phyloP scores from a whole-genome alignment of 2,888 invertebrate genomes.

The Melanostoma mellinum region DNA sequence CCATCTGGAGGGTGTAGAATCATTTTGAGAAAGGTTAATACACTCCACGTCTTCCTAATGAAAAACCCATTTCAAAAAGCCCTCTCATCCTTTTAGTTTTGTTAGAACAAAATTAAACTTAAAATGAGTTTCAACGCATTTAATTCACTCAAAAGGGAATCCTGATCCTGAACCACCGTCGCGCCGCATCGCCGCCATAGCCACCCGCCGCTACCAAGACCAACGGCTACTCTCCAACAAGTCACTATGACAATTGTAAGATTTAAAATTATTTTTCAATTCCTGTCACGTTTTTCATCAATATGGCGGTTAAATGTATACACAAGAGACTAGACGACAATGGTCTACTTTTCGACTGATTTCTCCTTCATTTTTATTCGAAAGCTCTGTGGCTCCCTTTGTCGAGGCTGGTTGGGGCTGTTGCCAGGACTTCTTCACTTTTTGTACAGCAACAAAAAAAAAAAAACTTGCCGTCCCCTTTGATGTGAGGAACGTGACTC shows the following conservation, averaged over 20 bases:
- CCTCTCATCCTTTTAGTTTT: not conserved
- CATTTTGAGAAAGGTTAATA: not conserved
- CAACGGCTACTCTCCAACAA: not conserved
- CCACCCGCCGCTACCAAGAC: not conserved
- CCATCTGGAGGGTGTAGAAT: not conserved
- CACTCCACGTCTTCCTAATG: conserved; percentile 28
- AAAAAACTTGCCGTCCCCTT: conserved; percentile 59
- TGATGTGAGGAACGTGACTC: conserved; percentile 70
- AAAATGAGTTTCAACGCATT: conserved; percentile 50
- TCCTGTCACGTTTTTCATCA: conserved; percentile 72
- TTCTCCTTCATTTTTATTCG: conserved; percentile 59
- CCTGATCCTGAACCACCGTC: not conserved
- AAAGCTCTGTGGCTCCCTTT: conserved; percentile 7
- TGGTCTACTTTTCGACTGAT: conserved; percentile 59
- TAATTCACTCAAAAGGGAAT: conserved; percentile 57
- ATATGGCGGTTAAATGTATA: conserved; percentile 68
- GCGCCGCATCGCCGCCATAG: not conserved
- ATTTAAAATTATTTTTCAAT: conserved; percentile 64
- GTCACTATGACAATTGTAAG: conserved; percentile 54
- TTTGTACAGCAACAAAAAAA: conserved; percentile 31
- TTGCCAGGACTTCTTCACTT: conserved; percentile 16
- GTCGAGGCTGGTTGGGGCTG: not conserved
- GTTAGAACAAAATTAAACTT: conserved; percentile 25
- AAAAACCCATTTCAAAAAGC: conserved; percentile 26
- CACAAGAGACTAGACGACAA: conserved; percentile 51